Base-by-base conservation (phyloP, 2,113 vertebrate genomes). In the Scortum barcoo region DNA sequence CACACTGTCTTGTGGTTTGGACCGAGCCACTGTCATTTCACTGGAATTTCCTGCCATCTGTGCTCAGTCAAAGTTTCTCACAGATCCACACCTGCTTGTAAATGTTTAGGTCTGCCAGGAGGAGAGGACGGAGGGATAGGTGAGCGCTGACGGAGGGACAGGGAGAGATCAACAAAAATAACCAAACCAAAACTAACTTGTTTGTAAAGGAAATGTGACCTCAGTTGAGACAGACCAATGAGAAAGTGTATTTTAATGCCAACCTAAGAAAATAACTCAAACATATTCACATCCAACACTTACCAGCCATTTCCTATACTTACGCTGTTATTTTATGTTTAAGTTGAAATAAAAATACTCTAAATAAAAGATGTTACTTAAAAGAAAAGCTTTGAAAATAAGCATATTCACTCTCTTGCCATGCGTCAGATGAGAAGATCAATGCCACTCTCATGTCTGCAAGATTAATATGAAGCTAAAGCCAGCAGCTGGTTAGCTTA, bases 1-100 rank as follows among this genome's bases (percentile, higher is more conserved):
- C 76, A 71, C 85, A 80, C 80, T 84, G 86, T 91, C 86, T 86
- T 85, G 91, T 82, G 92, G 93, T 94, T 94, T 93, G 88, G 91
- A 91, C 67, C 11, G 50, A 89, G 76, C 72, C 82, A 63, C 90
- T 93, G 91, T 94, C 85, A 92, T 94, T 94, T 92, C 71, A 60
- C 73, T 90, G 92, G 93, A 83, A 94, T 94, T 93, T 93, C 92
- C 94, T 92, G 91, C 86, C 89, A 92, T 93, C 83, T 90, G 92
- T 33, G 65, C 84, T 85, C 78, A 76, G 90, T 76, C 71, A 58
- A 75, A 84, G 73, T 88, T 92, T 93, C 91, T 91, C 89, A 89
- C 89, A 92, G 91, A 93, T 89, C 83, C 87, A 83, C 92, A 92
- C 94, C 92, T 92, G 91, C 89, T 91, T 91, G 88, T 92, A 88